A percentile compares a stretch with the other conserved stretches of the same genome.
phyloP scores from a whole-genome alignment of 2,797 vertebrate genomes.

The Lophotriccus pileatus region DNA sequence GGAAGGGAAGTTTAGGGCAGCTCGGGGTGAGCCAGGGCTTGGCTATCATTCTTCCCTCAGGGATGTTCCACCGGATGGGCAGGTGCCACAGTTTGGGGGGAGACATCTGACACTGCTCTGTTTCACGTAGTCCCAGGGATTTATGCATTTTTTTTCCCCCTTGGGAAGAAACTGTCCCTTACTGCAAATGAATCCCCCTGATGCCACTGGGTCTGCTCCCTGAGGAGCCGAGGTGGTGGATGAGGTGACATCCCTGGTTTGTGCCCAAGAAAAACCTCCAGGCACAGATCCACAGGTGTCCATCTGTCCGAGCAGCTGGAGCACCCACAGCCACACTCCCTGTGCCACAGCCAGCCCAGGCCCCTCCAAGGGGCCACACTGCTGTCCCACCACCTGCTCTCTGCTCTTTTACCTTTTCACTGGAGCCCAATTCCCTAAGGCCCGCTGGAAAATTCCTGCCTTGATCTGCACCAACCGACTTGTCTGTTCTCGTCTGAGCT shows the following conservation, averaged over 20 bases:
- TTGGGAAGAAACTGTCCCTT: not conserved
- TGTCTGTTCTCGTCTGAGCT: not conserved
- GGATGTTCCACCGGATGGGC: not conserved
- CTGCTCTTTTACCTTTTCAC: not conserved
- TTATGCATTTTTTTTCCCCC: fast-evolving
- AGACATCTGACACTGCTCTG: fast-evolving
- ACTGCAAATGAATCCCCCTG: not conserved
- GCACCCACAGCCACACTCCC: fast-evolving
- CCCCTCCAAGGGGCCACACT: not conserved
- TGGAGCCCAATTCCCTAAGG: not conserved
- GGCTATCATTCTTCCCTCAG: fast-evolving
- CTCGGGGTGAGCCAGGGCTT: not conserved
- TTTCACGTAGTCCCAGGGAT: not conserved
- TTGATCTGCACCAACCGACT: not conserved
- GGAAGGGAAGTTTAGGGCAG: not conserved
- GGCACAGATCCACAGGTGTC: not conserved
- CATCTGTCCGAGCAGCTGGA: fast-evolving
- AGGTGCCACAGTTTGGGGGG: fast-evolving
- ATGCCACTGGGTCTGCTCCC: not conserved
- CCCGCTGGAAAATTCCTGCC: slow-evolving; percentile 2
- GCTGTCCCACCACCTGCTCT: not conserved
- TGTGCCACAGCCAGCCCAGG: fast-evolving
- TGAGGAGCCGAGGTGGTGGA: not conserved
- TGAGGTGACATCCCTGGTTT: not conserved
- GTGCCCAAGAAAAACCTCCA: not conserved